phyloP scores from a whole-genome alignment of 2,888 invertebrate species.

The Eupithecia abbreviata region DNA sequence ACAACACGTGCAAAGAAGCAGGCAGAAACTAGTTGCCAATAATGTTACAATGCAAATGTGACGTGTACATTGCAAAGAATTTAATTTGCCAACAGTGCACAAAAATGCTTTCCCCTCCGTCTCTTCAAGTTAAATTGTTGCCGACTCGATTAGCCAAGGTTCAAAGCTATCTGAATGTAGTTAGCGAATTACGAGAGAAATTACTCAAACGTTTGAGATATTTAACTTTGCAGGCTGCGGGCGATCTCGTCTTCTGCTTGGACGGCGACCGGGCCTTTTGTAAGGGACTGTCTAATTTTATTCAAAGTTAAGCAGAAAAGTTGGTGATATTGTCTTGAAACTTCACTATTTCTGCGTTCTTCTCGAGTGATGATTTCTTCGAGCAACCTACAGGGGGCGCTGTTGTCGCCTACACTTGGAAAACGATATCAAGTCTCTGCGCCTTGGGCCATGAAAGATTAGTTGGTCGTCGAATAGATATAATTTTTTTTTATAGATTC shows the following conservation, averaged over 20 bases:
- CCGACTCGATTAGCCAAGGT: constrained; percentile 55
- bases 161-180: constrained; percentile 53
- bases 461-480: too few relatives aligned
- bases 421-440: too few relatives aligned
- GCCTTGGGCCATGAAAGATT: too few relatives aligned
- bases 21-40: too few relatives aligned
- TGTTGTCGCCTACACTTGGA: too few relatives aligned
- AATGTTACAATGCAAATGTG: too few relatives aligned
- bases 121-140: constrained; percentile 47
- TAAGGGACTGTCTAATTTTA: not conserved
- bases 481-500: too few relatives aligned
- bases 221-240: constrained; percentile 44
- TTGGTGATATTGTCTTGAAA: not conserved
- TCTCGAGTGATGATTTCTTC: not conserved
- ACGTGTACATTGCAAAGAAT: not conserved
- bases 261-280: constrained; percentile 4
- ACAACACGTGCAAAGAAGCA: too few relatives aligned
- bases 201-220: constrained; percentile 50
- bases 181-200: constrained; percentile 50
- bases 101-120: not conserved
- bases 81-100: not conserved
- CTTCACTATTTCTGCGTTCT: not conserved
- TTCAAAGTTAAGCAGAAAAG: not conserved
- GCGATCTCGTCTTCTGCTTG: constrained; percentile 35
- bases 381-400: too few relatives aligned